phyloP scores from a whole-genome alignment of 2,113 vertebrate species.

The Labeo rohita region DNA sequence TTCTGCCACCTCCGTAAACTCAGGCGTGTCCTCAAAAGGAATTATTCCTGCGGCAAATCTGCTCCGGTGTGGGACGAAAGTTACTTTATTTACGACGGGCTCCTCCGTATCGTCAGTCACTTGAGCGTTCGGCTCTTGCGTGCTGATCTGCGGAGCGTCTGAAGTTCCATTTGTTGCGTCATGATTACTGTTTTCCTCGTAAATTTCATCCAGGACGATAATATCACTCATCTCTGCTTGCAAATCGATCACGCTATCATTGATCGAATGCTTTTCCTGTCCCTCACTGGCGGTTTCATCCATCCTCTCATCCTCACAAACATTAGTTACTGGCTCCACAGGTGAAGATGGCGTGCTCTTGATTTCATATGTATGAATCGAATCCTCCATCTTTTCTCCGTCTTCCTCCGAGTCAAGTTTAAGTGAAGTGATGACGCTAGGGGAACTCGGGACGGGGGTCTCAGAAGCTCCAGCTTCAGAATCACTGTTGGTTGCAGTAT shows the following conservation, averaged over 20 bases:
- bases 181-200: conserved; percentile 24
- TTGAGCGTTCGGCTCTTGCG: background rate
- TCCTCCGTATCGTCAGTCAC: conserved; percentile 8
- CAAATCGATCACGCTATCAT: conserved; percentile 8
- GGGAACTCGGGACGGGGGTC: conserved; percentile 81
- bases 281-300: background rate
- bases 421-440: conserved; percentile 79
- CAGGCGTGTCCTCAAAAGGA: conserved; percentile 94
- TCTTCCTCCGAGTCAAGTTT: conserved; percentile 69
- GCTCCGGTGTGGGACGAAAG: conserved; percentile 87
- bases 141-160: conserved; percentile 25
- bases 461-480: conserved; percentile 78
- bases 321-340: background rate
- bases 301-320: conserved; percentile 46
- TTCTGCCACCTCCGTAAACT: conserved; percentile 93
- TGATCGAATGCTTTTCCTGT: background rate
- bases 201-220: conserved; percentile 53
- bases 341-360: conserved; percentile 40
- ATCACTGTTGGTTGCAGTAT: conserved; percentile 84
- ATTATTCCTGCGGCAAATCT: conserved; percentile 92
- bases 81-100: conserved; percentile 55
- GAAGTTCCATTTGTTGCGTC: conserved; percentile 29
- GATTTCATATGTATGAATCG: conserved; percentile 47
- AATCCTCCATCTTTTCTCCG: conserved; percentile 51
- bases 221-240: conserved; percentile 32